Base-by-base conservation (phyloP, 1,140 invertebrate genomes). In the Aphaenogaster ashmeadi region DNA sequence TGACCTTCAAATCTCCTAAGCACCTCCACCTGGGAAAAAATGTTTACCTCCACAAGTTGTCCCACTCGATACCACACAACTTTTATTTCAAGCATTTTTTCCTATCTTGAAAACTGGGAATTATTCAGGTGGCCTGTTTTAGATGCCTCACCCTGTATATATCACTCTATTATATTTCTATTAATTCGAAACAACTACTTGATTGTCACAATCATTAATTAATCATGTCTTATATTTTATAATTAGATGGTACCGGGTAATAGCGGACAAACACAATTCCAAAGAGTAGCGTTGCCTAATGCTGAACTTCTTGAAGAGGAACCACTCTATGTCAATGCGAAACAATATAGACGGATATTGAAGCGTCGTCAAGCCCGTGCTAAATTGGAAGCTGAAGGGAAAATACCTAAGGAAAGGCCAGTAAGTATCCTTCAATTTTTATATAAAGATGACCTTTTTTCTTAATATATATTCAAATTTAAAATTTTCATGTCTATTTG, bases 261-360 rank as follows among this genome's bases (percentile, higher is more conserved):
- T 71, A 96, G 96, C 86, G 96, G 95, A 77, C 94, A 93, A 86
- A 91, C 92, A 52, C 96, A 97, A 89, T 96, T 97, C 71, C 97
- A 97, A 93, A 95, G 97, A 91, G 96, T 98, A 78, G 97, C 96
- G 83, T 95, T 97, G 79, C 96, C 96, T 67, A 96, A 93, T 87
- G 96, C 97, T 1, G 98, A 98, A 94, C 96, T 98, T 79, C 96
- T 98, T 18, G 98, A 99, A 95, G 98, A 99, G 94, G 98, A 99
- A 93, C 98, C 99, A 2, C 94, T 99, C 8, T 99, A 99, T 95
- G 99, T 99, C 0, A 99, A 99, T 96, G 99, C 99, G n/a, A 99
- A 99, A 94, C 99, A 99, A 93, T 99, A 99, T 95, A 98, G 98
- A 93, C 96, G 98, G 83, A 99, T 99, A 92, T 95, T 99, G 8